Evolutionary conservation across 2,888 invertebrate genomes (phyloP), one percentile per base, ranked within the genome.

Genomic region (Napeogenes sylphis): DNA sequence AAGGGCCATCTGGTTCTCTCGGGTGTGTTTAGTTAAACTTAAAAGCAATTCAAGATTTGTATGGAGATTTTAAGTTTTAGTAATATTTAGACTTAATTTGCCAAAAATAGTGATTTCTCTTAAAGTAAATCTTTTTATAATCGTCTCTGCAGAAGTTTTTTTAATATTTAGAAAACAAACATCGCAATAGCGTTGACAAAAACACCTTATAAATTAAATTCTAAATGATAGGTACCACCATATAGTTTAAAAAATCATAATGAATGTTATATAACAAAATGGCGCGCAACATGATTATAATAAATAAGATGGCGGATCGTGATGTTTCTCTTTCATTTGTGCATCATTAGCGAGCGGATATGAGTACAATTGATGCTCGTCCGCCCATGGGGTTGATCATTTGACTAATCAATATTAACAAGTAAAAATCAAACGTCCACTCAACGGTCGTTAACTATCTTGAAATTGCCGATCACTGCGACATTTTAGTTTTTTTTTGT

Each of bases 361-460:
- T 70, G 69, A 68, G 70, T 65, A 67, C 80, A 81, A 81, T 79
- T 80, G 77, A 65, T 63, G 66, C 68, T 70, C 73, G 70, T 75
- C 70, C 70, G 70, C 30, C 71, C 71, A 73, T 71, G 73, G 76
- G 79, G 78, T 75, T 78, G 77, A 59, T 76, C 80, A 75, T 75
- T 80, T 78, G 75, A 67, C 75, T 77, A 82, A 82, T 82, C 80
- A 78, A 80, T 82, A 81, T 77, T 80, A 80, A 81, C 78, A 77
- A 80, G 75, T 76, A 75, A 76, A 75, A 78, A 78, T 75, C 77
- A 75, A 76, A 76, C 73, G 71, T 71, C 68, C 71, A 70, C 69
- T 66, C 63, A 63, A 60, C 64, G 66, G 61, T 57, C 57, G 57
- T 45, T 45, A 51, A 30, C 51, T 51, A 30, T 3, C 30, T 42